Evolutionary conservation across 2,113 vertebrate species (phyloP).

Genomic region (Microtus oregoni): DNA sequence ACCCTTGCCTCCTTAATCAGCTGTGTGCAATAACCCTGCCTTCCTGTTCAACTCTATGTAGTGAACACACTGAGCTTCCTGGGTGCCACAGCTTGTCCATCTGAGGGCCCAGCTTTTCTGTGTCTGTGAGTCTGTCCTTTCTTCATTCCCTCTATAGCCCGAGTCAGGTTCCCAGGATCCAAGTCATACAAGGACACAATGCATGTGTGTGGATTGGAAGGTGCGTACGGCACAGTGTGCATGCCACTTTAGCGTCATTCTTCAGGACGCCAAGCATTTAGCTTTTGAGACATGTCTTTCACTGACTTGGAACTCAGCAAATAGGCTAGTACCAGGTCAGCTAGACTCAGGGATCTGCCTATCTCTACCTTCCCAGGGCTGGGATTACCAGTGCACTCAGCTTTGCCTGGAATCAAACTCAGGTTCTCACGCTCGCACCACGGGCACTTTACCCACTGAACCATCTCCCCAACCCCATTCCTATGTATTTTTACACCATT

Average conservation of each 20-base stretch:
- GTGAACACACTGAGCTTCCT: not conserved
- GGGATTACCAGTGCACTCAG: not conserved
- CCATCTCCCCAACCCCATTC: not conserved
- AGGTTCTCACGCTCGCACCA: not conserved
- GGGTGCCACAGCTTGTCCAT: not conserved
- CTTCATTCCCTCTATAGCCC: not conserved
- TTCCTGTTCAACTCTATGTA: not conserved
- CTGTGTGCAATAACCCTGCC: not conserved
- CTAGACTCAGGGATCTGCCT: not conserved
- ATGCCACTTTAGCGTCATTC: not conserved
- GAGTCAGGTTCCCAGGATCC: not conserved
- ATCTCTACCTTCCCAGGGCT: not conserved
- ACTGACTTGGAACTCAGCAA: not conserved
- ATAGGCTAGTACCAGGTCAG: not conserved
- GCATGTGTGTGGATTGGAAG: not conserved
- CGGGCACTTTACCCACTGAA: not conserved
- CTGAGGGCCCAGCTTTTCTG: not conserved
- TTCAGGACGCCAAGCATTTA: not conserved
- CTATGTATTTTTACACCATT: not conserved
- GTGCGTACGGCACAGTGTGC: fast-evolving
- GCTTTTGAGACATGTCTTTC: not conserved
- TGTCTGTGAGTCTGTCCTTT: not conserved
- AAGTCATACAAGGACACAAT: not conserved
- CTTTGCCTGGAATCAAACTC: not conserved
- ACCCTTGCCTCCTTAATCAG: not conserved